Evolutionary conservation across 2,888 invertebrate species (phyloP).

Genomic region (Apeira syringaria): DNA sequence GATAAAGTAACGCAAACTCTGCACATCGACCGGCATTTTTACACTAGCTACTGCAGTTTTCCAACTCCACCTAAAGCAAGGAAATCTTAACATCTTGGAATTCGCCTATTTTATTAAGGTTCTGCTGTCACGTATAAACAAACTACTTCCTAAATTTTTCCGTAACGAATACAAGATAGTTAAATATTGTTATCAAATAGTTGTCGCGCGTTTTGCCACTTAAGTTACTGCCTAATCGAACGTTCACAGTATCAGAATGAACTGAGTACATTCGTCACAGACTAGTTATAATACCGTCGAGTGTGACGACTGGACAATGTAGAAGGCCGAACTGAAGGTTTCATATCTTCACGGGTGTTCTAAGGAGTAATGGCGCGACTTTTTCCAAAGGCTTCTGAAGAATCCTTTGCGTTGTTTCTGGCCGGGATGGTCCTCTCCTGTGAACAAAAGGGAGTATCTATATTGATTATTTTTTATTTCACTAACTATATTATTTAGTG

Average conservation of each 20-base stretch:
- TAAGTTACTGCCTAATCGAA: slow-evolving; percentile 17
- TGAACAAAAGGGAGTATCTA: too few species aligned
- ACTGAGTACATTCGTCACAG: slow-evolving; percentile 22
- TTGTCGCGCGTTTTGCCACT: slow-evolving; percentile 30
- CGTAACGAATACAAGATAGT: slow-evolving; percentile 28
- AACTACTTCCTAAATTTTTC: slow-evolving; percentile 27
- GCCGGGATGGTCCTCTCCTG: slow-evolving; percentile 87
- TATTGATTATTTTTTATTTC: too few species aligned
- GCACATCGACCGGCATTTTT: slow-evolving; percentile 16
- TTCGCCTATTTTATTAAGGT: slow-evolving; percentile 27
- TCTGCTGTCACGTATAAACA: slow-evolving; percentile 26
- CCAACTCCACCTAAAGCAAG: slow-evolving; percentile 27
- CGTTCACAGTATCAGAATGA: slow-evolving; percentile 1
- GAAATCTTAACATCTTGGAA: slow-evolving; percentile 23
- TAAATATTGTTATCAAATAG: slow-evolving; percentile 30
- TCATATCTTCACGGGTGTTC: slow-evolving; percentile 89
- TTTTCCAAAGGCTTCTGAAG: slow-evolving; percentile 95
- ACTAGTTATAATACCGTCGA: slow-evolving; percentile 8
- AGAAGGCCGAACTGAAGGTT: slow-evolving; percentile 22
- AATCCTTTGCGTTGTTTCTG: slow-evolving; percentile 94
- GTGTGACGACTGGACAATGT: slow-evolving; percentile 12
- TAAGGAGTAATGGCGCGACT: slow-evolving; percentile 93
- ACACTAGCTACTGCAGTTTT: slow-evolving; percentile 17
- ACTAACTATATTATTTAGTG: too few species aligned
- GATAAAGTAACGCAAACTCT: slow-evolving; percentile 39